Conservation (phyloP, 2,113 vertebrate species). For the Eonycteris spelaea region DNA sequence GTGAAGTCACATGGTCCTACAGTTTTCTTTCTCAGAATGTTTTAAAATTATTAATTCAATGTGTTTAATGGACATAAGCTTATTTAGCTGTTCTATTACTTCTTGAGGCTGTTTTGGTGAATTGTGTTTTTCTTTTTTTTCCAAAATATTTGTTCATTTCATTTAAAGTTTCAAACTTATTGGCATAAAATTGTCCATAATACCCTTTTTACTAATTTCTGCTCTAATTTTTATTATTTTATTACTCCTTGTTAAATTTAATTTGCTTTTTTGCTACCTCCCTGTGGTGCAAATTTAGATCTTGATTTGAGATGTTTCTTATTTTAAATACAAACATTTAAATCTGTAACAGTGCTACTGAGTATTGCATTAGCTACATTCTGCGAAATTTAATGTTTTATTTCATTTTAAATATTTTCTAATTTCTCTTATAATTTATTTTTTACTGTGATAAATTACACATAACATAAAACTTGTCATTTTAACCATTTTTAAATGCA, state of each 20-base stretch:
- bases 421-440: background rate
- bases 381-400: background rate
- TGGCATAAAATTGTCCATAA: background rate
- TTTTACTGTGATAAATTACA: background rate
- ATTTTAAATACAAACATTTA: background rate
- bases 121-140: background rate
- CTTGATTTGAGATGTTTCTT: background rate
- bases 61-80: background rate
- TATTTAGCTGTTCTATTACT: background rate
- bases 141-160: background rate
- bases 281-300: background rate
- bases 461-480: background rate
- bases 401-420: background rate
- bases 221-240: background rate
- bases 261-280: background rate
- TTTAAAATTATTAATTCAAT: background rate
- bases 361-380: background rate
- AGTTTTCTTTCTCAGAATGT: background rate
- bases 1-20: background rate
- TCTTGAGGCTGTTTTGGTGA: background rate
- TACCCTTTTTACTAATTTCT: background rate
- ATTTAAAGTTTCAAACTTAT: background rate
- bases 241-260: background rate
- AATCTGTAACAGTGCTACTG: background rate
- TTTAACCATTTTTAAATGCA: background rate